A percentile compares a stretch with the other conserved stretches of the same genome.
Conservation (phyloP, 2,888 invertebrate genomes). For the Sialis lutaria region DNA sequence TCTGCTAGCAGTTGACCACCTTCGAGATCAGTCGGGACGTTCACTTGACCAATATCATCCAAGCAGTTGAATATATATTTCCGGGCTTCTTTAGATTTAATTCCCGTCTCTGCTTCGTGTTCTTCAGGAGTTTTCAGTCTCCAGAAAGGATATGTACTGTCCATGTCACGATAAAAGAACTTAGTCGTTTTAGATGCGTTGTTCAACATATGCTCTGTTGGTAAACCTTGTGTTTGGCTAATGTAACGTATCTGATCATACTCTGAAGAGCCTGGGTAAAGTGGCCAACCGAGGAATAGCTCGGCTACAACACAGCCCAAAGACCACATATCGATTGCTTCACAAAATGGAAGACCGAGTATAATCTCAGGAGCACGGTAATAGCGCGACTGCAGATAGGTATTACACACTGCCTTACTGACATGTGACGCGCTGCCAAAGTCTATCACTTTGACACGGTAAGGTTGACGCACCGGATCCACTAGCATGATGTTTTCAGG, state of each 20-base stretch:
- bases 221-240: slow-evolving; percentile 68
- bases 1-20: slow-evolving; percentile 92
- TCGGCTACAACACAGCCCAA: slow-evolving; percentile 99
- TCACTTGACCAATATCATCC: slow-evolving; percentile 95
- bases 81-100: slow-evolving; percentile 97
- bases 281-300: slow-evolving; percentile 96
- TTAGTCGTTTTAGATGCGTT: slow-evolving; percentile 96
- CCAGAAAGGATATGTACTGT: slow-evolving; percentile 80
- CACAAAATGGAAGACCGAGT: slow-evolving; percentile 94
- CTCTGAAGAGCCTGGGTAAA: slow-evolving; percentile 97
- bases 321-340: slow-evolving; percentile 99
- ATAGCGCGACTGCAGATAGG: slow-evolving; percentile 96
- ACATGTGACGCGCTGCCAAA: slow-evolving; percentile 99
- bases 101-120: slow-evolving; percentile 92
- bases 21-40: slow-evolving; percentile 93
- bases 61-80: slow-evolving; percentile 99
- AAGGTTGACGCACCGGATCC: slow-evolving; percentile 94
- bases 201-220: slow-evolving; percentile 93
- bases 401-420: slow-evolving; percentile 98
- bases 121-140: slow-evolving; percentile 90
- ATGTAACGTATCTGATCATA: slow-evolving; percentile 93
- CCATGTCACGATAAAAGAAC: slow-evolving; percentile 94
- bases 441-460: slow-evolving; percentile 98
- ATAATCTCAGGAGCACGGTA: slow-evolving; percentile 97
- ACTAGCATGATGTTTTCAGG: slow-evolving; percentile 99